Base-by-base conservation (phyloP, 2,113 vertebrate genomes). In the Lynx canadensis region DNA sequence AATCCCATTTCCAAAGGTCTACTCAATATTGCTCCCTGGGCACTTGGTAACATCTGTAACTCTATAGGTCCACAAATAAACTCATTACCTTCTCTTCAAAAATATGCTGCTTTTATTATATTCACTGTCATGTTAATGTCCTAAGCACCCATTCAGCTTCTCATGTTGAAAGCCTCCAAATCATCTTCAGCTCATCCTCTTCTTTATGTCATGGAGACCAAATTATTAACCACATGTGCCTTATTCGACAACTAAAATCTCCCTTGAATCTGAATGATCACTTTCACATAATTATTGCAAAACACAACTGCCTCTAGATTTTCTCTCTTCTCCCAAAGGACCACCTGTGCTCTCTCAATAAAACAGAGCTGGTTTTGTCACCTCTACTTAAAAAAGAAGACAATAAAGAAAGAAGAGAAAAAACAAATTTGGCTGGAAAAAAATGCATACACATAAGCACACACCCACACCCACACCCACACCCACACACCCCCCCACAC, bases 21-120 rank as follows among this genome's bases (percentile, higher is more conserved):
- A 31, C 27, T 52, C 21, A 65, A 9, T 88, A 87, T n/a, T 89
- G 18, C 11, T 79, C 96, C 66, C 50, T 69, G 33, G 52, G 85
- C 38, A 60, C 41, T 63, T 82, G 11, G 19, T 31, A 96, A 96
- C n/a, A 79, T 65, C 84, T 97, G 41, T 71, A 92, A 89, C 33
- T 71, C 83, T 60, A 15, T 65, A 52, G 52, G 50, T 78, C 29
- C 25, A 89, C 38, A 78, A 52, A 85, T 60, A 79, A 60, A 73
- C 45, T 69, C 66, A 86, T 81, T 52, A 86, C 5, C n/a, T 93
- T 89, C 21, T 92, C 48, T 86, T 63, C 15, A 55, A 60, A 89
- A 80, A 65, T 33, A 27, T 76, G 73, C 31, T 84, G 21, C 15
- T 79, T 27, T 50, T 96, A 85, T 68, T 73, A 95, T 63, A 65